Evolutionary conservation across 2,113 vertebrate genomes (phyloP), one percentile per base, ranked within the genome.

Genomic region (Eulacestoma nigropectus): DNA sequence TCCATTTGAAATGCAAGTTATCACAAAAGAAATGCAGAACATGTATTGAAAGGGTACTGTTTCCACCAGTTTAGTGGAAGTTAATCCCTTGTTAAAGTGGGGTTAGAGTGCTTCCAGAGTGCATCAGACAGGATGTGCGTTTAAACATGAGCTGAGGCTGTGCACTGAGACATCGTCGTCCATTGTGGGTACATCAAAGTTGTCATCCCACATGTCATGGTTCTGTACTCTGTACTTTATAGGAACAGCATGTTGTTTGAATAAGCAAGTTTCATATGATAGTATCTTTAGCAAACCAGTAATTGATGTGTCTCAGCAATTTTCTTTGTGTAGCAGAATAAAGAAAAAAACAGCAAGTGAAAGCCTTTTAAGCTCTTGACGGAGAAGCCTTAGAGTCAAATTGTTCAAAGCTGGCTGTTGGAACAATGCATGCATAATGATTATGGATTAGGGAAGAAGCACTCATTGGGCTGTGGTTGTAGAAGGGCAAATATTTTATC

Each of bases 271-370:
- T 95, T 75, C 69, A n/a, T 68, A 37, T 26, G 84, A 78, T 86
- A 53, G 32, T 77, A 91, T 89, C 91, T 93, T 47, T 70, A 87
- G 44, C 83, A 83, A 95, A 84, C 17, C 39, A 37, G 44, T 41
- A 33, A 95, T 96, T 93, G 77, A 79, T 80, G 67, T 75, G 59
- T 92, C 67, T 96, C 95, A 97, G 94, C 95, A 78, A 27, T 95
- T 97, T 73, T 76, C 74, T 97, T 96, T 97, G 92, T 97, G 55
- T 52, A 67, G 50, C 27, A 56, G 82, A 82, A 91, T 87, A 95
- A 94, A 95, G 80, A 68, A 64, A 15, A 89, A 16, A 68, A 69
- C 84, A 96, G 70, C 2, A 8, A 93, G 15, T 29, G 32, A 95
- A 96, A 97, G 74, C 89, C 50, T 86, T 96, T 96, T 96, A 95